Evolutionary conservation across 2,888 invertebrate species (phyloP).

Genomic region (Theretra japonica): DNA sequence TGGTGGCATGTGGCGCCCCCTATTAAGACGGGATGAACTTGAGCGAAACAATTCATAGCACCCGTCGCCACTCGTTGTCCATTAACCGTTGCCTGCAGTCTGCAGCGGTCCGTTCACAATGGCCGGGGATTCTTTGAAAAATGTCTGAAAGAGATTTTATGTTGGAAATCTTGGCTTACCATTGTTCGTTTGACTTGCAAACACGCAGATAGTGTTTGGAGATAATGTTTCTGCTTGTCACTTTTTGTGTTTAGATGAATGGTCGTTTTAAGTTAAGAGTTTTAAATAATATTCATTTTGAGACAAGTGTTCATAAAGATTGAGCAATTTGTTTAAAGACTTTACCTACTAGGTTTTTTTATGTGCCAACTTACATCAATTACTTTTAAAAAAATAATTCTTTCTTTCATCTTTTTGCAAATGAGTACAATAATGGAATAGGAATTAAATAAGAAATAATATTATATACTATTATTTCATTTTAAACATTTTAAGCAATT

Average conservation of each 20-base stretch:
- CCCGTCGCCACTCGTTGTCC: constrained; percentile 47
- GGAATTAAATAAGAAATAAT: too few species aligned
- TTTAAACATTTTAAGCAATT: too few species aligned
- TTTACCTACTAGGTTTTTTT: too few species aligned
- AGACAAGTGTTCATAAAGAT: background rate
- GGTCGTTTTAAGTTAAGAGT: background rate
- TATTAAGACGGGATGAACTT: constrained; percentile 29
- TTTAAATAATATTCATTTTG: background rate
- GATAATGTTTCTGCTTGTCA: background rate
- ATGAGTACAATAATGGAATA: too few species aligned
- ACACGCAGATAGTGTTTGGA: background rate
- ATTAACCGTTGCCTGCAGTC: constrained; percentile 41
- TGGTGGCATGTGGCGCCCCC: constrained; percentile 7
- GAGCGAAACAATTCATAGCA: constrained; percentile 56
- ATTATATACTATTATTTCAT: too few species aligned
- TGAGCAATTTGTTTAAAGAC: background rate
- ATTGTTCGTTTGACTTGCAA: constrained; percentile 28
- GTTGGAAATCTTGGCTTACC: background rate
- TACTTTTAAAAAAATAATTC: too few species aligned
- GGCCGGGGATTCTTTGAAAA: constrained; percentile 30
- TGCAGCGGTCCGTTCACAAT: constrained; percentile 29
- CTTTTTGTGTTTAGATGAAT: background rate
- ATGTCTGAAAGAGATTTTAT: constrained; percentile 16
- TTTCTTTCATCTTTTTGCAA: too few species aligned
- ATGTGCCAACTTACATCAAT: too few species aligned